Evolutionary conservation across 2,797 vertebrate species (phyloP).

Genomic region (Lagodon rhomboides): DNA sequence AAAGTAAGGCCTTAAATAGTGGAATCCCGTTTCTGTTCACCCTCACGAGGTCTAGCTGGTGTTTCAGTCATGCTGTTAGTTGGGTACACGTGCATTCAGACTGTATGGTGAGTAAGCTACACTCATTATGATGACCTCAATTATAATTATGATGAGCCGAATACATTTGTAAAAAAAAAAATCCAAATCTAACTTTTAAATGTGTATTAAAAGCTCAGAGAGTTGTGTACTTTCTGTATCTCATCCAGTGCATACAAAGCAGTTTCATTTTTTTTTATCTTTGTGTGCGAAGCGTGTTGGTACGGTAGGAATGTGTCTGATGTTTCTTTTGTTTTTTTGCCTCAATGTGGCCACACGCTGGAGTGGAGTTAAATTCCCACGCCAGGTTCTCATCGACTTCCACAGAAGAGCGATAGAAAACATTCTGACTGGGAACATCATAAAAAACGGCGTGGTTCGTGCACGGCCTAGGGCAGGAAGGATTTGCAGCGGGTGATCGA

Average conservation of each 20-base stretch:
- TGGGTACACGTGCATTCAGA: neutral
- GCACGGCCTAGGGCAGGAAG: no score
- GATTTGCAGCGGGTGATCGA: no score
- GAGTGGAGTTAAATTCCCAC: neutral
- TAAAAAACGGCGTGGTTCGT: no score
- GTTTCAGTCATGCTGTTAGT: neutral
- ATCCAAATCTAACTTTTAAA: neutral
- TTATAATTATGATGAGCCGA: neutral
- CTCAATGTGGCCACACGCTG: neutral
- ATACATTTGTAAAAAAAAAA: neutral
- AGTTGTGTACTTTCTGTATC: neutral
- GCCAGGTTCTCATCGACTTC: no score
- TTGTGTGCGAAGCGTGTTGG: neutral
- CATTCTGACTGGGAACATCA: no score
- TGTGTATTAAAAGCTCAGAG: neutral
- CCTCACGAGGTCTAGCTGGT: conserved; percentile 14
- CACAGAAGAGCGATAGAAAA: no score
- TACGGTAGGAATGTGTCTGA: neutral
- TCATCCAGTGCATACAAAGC: neutral
- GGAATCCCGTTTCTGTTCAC: conserved; percentile 45
- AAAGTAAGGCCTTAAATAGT: conserved; percentile 43
- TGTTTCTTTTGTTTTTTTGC: neutral
- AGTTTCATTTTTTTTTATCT: no score
- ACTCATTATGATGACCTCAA: neutral
- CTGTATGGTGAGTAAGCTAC: no score